Percentiles rank a stretch among this genome's conserved stretches.
Conservation (phyloP, 2,888 invertebrate species). For the Andrena chrysosceles region DNA sequence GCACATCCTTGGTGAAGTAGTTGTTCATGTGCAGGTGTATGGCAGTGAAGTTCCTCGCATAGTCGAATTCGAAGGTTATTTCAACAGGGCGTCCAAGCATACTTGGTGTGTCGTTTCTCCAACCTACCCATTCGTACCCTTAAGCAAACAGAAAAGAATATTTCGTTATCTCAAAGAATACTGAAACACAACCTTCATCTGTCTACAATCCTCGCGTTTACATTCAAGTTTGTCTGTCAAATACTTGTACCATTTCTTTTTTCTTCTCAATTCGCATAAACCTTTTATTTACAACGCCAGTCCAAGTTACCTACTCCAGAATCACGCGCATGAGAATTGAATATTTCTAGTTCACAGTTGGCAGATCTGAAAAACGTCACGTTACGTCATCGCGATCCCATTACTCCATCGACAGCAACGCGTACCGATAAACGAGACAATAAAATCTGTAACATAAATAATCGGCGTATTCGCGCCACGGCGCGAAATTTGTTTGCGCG, state of each 20-base stretch:
- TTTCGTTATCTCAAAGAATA: background rate
- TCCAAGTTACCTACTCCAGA: background rate
- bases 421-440: conserved; percentile 68
- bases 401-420: conserved; percentile 40
- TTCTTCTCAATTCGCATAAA: too few species aligned
- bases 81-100: conserved; percentile 89
- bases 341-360: conserved; percentile 22
- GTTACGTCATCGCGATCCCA: conserved; percentile 43
- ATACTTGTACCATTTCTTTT: too few species aligned
- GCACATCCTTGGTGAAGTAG: conserved; percentile 91
- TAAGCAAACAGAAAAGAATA: conserved; percentile 66
- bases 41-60: conserved; percentile 91
- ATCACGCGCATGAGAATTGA: background rate
- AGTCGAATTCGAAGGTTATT: conserved; percentile 92
- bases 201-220: too few species aligned
- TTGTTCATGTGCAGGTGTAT: conserved; percentile 92
- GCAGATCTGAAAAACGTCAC: conserved; percentile 38
- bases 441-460: conserved; percentile 69
- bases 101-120: conserved; percentile 90
- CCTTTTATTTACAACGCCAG: background rate
- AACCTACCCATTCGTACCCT: conserved; percentile 95
- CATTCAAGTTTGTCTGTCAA: too few species aligned
- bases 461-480: conserved; percentile 57
- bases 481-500: conserved; percentile 64
- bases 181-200: too few species aligned